A percentile compares a stretch with the other conserved stretches of the same genome.
These are phyloP conservation scores for Scylla paramamosain DNA, from an alignment of 1,140 invertebrate genomes.

Conservation along the genomic window DNA sequence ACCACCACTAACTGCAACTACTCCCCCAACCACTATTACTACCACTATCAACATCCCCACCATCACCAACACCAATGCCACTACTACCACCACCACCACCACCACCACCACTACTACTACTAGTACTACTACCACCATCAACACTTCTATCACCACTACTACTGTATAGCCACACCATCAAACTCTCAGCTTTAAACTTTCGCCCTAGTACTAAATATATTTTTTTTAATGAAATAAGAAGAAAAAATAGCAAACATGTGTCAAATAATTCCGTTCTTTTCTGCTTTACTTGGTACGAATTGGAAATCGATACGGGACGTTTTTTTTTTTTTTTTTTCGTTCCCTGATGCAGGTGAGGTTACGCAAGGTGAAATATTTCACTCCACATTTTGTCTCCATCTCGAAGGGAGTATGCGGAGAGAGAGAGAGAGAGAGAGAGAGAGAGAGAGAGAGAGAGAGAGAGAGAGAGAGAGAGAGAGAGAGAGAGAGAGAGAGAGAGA, in stretches of 20 bases:
- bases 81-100: background rate
- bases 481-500: constrained; percentile 19
- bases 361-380: background rate
- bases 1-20: background rate
- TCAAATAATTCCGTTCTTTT: background rate
- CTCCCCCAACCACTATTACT: no score
- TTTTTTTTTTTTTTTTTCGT: background rate
- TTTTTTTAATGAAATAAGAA: background rate
- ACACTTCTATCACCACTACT: background rate
- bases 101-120: background rate
- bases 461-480: constrained; percentile 18
- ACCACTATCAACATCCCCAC: background rate
- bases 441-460: background rate
- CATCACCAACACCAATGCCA: background rate
- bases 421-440: background rate
- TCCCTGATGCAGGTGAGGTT: background rate
- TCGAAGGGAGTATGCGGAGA: background rate
- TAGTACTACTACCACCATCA: background rate
- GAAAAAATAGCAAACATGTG: background rate
- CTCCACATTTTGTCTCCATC: background rate
- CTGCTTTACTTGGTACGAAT: background rate
- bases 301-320: background rate
- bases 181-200: background rate
- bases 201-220: background rate
- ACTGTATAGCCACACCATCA: no score